Conservation (phyloP, 1,140 invertebrate genomes). For the Drosophila arizonae region DNA sequence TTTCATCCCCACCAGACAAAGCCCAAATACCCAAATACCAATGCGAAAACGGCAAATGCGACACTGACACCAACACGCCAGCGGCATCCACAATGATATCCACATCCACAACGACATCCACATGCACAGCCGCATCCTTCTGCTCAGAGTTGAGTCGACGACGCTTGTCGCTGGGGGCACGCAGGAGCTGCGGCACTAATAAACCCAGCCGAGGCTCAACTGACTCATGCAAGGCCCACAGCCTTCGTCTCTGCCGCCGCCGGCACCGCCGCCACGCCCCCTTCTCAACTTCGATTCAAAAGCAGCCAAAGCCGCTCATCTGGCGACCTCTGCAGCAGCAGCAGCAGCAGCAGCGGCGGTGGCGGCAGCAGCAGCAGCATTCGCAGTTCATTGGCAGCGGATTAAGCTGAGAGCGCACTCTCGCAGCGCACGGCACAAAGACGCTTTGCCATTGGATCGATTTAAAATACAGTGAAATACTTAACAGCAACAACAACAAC, state of each 20-base stretch:
- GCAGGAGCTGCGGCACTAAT: constrained; percentile 50
- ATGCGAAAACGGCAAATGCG: constrained; percentile 53
- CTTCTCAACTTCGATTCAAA: constrained; percentile 30
- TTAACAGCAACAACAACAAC: constrained; percentile 38
- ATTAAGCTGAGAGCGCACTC: constrained; percentile 73
- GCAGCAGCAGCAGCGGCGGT: constrained; percentile 9
- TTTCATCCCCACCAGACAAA: constrained; percentile 82
- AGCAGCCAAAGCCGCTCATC: constrained; percentile 69
- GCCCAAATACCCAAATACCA: constrained; percentile 78
- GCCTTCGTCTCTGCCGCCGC: background rate
- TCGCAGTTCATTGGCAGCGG: constrained; percentile 82
- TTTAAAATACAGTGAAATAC: constrained; percentile 69
- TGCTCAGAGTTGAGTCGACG: background rate
- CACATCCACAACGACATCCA: constrained; percentile 52
- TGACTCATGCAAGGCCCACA: constrained; percentile 20
- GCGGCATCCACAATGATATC: constrained; percentile 20
- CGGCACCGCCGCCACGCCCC: constrained; percentile 8
- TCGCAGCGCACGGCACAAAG: constrained; percentile 68
- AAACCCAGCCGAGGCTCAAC: constrained; percentile 51
- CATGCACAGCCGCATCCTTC: constrained; percentile 23
- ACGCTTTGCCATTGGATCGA: constrained; percentile 80
- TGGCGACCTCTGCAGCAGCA: constrained; percentile 44
- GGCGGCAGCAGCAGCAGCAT: constrained; percentile 36
- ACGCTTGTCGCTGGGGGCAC: background rate
- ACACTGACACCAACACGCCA: constrained; percentile 24